These are phyloP conservation scores for Cataglyphis cursor DNA, from an alignment of 2,888 invertebrate species.

Conservation along the genomic window DNA sequence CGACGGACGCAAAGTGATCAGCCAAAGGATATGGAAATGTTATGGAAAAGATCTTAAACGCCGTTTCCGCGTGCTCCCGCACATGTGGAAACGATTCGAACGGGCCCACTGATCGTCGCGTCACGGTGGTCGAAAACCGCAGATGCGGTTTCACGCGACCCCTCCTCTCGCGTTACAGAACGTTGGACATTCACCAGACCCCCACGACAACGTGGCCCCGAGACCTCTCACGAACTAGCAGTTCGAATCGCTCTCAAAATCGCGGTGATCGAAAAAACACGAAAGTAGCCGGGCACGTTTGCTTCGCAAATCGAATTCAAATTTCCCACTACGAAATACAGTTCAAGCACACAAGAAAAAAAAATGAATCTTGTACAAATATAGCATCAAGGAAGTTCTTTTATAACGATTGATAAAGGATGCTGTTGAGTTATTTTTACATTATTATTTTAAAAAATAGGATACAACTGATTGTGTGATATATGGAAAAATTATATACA, in stretches of 20 bases:
- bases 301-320: background rate
- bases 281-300: background rate
- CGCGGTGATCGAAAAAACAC: constrained; percentile 9
- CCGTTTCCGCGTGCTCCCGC: constrained; percentile 50
- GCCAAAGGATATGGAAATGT: constrained; percentile 63
- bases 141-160: constrained; percentile 73
- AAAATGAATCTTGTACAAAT: background rate
- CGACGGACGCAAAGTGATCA: constrained; percentile 21
- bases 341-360: background rate
- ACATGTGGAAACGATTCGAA: constrained; percentile 66
- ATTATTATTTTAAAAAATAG: background rate
- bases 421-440: background rate
- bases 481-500: background rate
- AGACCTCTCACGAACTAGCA: constrained; percentile 31
- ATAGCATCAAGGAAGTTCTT: background rate
- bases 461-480: background rate
- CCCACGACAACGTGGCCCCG: constrained; percentile 37
- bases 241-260: constrained; percentile 6
- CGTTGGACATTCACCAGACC: constrained; percentile 64
- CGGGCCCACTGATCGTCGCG: constrained; percentile 63
- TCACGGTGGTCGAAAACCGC: constrained; percentile 75
- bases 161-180: constrained; percentile 68
- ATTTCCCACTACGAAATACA: background rate
- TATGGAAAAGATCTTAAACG: constrained; percentile 59
- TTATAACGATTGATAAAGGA: background rate